These are phyloP conservation scores for Actinopyga echinites DNA, from an alignment of 53 echinoderm and acorn worm species.

Conservation along the genomic window DNA sequence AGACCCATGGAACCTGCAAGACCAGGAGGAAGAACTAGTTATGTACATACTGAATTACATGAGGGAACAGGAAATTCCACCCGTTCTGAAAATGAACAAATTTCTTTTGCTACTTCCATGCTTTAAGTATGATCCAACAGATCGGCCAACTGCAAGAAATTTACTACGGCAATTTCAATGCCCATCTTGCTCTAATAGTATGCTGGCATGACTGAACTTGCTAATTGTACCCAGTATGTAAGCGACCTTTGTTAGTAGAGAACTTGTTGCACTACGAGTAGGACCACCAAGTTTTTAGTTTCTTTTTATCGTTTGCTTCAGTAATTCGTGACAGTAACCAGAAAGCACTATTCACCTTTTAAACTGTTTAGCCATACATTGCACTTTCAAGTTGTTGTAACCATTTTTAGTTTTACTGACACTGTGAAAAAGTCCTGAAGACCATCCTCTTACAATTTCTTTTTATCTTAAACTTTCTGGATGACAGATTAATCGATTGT, in stretches of 20 bases:
- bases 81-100: neutral
- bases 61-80: slow-evolving; percentile 38
- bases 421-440: too few relatives aligned
- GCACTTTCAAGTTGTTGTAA: neutral
- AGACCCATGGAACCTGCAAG: slow-evolving; percentile 51
- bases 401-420: neutral
- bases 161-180: neutral
- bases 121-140: slow-evolving; percentile 13
- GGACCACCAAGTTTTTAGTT: too few relatives aligned
- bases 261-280: too few relatives aligned
- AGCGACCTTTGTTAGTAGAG: neutral
- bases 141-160: slow-evolving; percentile 28
- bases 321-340: too few relatives aligned
- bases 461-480: too few relatives aligned
- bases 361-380: too few relatives aligned
- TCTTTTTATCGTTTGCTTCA: too few relatives aligned
- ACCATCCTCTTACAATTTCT: too few relatives aligned
- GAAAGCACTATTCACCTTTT: too few relatives aligned
- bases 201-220: neutral
- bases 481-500: too few relatives aligned
- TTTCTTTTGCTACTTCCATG: slow-evolving; percentile 7
- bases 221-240: neutral
- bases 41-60: slow-evolving; percentile 43
- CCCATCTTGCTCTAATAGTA: slow-evolving; percentile 25
- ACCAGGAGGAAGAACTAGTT: slow-evolving; percentile 50